Base-by-base conservation (phyloP, 2,888 invertebrate genomes). In the Eristalis arbustorum region DNA sequence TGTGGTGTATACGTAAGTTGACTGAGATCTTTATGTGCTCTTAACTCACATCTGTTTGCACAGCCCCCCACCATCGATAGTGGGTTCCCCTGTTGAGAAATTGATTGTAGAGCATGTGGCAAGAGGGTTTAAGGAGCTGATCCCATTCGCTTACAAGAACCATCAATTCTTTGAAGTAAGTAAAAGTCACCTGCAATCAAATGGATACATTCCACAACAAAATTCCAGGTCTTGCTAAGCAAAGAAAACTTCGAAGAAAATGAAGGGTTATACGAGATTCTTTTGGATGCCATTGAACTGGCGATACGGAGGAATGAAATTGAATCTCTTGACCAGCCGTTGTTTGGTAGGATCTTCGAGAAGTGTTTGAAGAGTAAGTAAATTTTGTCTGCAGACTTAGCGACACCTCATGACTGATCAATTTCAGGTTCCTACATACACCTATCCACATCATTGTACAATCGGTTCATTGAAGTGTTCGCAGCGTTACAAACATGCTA, bases 111-210 rank as follows among this genome's bases (percentile, higher is more conserved):
- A 74, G 40, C 62, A 42, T 13, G 23, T 85, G 25, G 25, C 40
- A 13, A 69, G 56, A 8, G 69, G 49, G 1, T 74, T 73, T 11
- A 73, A 28, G 5, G 82, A 81, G 8, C n/a, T 85, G 6, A 61
- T 82, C 1, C 64, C 68, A 0, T 61, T 64, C 11, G 73, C 69
- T 2, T 85, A 74, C 40, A 81, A 22, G 42, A 82, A 77, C 31
- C 18, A 61, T 5, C 4, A 25, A 6, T 74, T 66, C 40, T 77
- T 69, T 13, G 66, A 81, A 25, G 85, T 85, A 79, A 66, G 73
- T 25, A 0, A 10, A 10, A 18, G 8, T 2, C 0, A 1, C 1
- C 2, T 28, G 28, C 25, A 4, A 0, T 11, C 1, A 22, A 56
- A 25, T 22, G 25, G 6, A 25, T 2, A 14, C 34, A 14, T 59